phyloP scores from a whole-genome alignment of 1,140 invertebrate species.

The Ceratitis capitata region DNA sequence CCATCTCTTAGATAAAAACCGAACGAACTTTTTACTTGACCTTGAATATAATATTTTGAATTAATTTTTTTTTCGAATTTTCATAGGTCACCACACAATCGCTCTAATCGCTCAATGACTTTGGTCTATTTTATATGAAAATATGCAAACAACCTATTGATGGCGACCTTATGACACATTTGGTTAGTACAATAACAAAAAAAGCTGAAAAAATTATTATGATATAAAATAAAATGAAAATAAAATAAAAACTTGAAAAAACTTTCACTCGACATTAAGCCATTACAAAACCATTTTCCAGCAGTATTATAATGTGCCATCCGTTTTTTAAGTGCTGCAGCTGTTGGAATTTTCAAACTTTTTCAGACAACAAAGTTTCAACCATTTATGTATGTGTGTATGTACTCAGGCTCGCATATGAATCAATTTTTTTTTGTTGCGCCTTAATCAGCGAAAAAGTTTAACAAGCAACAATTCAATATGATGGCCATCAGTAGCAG shows the following conservation, averaged over 20 bases:
- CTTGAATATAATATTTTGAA: too few species aligned
- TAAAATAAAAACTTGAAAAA: neutral
- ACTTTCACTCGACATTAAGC: neutral
- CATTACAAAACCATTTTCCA: neutral
- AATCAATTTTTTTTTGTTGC: neutral
- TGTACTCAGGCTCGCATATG: neutral
- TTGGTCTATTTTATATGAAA: neutral
- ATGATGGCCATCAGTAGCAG: neutral
- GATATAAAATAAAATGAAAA: too few species aligned
- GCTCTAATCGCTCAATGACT: neutral
- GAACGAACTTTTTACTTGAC: too few species aligned
- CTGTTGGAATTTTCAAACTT: slow-evolving; percentile 23
- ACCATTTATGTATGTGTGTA: slow-evolving; percentile 1
- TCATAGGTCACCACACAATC: too few species aligned
- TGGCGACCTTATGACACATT: neutral
- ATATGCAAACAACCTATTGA: slow-evolving; percentile 2
- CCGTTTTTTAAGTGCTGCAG: neutral
- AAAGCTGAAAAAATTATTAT: too few species aligned
- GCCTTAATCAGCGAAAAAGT: neutral
- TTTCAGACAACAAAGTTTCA: neutral
- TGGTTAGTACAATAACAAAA: neutral
- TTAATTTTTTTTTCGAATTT: too few species aligned
- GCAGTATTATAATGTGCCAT: neutral
- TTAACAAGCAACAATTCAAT: slow-evolving; percentile 27
- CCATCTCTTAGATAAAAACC: too few species aligned